Evolutionary conservation across 2,888 invertebrate species (phyloP), one percentile per base, ranked within the genome.

Genomic region (Euspilapteryx auroguttella): DNA sequence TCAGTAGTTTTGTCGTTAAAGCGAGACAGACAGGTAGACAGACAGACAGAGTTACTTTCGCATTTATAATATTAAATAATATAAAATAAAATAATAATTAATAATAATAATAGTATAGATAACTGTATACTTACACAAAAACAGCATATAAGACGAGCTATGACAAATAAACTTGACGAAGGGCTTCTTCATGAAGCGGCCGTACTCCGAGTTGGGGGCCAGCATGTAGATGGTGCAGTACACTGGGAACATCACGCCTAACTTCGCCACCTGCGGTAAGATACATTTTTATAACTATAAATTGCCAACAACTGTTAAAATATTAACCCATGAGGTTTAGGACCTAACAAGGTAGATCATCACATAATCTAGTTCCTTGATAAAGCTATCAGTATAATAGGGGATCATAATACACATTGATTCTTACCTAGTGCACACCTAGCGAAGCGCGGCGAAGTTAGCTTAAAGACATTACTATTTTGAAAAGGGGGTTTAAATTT

Each of bases 81-180:
- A 23, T 9, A 25, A 25, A 4, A n/a, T n/a, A 17, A 17, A 17
- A 6, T 17, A 17, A 17, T 8, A 17, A 17, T 5, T 6, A 17
- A 17, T 8, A 17, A n/a, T n/a, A n/a, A n/a, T n/a, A n/a, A n/a
- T n/a, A n/a, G n/a, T n/a, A n/a, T n/a, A n/a, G n/a, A n/a, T n/a
- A n/a, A n/a, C n/a, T n/a, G n/a, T n/a, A n/a, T n/a, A 82, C 93
- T 87, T 73, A 98, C 98, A 87, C 25, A 99, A 76, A 61, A 99
- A 99, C 45, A 93, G 85, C 55, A 94, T 88, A 54, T 98, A 99
- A 2, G 97, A 96, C 3, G 94, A 87, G 23, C 96, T 96, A 57
- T 98, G 94, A 41, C 93, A 92, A 44, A 99, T 94, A 69, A 99
- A 99, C 63, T 98, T 98, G 47, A 99, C 94, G 63, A 98, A 99